Evolutionary conservation across 2,888 invertebrate genomes (phyloP), one percentile per base, ranked within the genome.

Genomic region (Lathronympha strigana): DNA sequence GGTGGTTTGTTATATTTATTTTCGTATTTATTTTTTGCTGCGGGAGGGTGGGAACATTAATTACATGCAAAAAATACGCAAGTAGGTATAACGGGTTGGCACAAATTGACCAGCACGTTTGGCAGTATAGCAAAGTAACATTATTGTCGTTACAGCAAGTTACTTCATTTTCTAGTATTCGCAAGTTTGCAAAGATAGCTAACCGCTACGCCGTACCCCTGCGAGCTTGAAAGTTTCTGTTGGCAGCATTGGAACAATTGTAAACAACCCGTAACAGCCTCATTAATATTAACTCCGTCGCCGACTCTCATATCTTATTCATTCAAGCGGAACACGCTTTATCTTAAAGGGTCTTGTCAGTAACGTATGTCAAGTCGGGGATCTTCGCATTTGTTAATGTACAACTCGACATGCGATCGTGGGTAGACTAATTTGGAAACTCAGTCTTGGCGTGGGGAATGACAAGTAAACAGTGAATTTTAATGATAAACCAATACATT

Each of bases 261-360:
- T 75, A 75, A 73, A 75, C 73, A 77, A 68, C 68, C 70, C 62
- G 70, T 74, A 74, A 74, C 74, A 66, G 68, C 58, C 72, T 74
- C 75, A 76, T 78, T 75, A 76, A 77, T 77, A 76, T 76, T 76
- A 75, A 78, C 63, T 68, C 60, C 15, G 64, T 63, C 68, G 69
- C 68, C 70, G 68, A 58, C n/a, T 64, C 72, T 75, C 71, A 76
- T 76, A 74, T 71, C 73, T 77, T 75, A 76, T 77, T 76, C 75
- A 73, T 72, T 71, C 71, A 71, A 73, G 72, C 67, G 68, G 73
- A 73, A 74, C 74, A 69, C 68, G 68, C 69, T 72, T 72, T 73
- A 74, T 74, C 73, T 72, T 67, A 66, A 67, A 68, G 69, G 67
- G 67, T 33, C 58, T 69, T 69, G 69, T 62, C 69, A 61, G 67